Evolutionary conservation across 2,797 vertebrate species (phyloP), one percentile per base, ranked within the genome.

Genomic region (Rhincodon typus): DNA sequence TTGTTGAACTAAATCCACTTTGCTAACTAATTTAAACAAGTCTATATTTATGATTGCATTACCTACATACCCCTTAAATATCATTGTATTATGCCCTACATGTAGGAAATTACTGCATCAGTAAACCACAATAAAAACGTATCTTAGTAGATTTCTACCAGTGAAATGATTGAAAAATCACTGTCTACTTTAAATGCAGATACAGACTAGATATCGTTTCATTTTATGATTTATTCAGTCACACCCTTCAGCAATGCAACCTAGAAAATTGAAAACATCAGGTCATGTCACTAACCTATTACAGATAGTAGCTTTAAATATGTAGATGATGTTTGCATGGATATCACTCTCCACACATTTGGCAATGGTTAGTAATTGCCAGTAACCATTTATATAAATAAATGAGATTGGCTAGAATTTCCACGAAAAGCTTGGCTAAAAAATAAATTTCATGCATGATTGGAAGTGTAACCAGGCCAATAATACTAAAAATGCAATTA

Each of bases 1-100:
- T 38, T 12, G 10, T 69, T 25, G 21, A 66, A 94, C 90, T 21
- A 42, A 21, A 67, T 67, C 21, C 3, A 94, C 38, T 67, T 94
- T 94, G 66, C 38, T 94, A 38, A 94, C 38, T 53, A 69, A 94
- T 69, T 42, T 94, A 38, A 93, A 94, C 62, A 42, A 69, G n/a
- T 94, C 8, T 42, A 94, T 67, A 42, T 94, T 5, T 66, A 27
- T 10, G 21, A 10, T 25, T 67, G 17, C 25, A 2, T 8, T 19
- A 19, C 57, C 91, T 69, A 4, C 42, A 69, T 23, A 21, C 38
- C 7, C 69, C 8, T 23, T 42, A 12, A 38, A 8, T 27, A 69
- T 66, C 62, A 67, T 27, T 87, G 23, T 53, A 53, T 53, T 13
- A 57, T 88, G 27, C 27, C 53, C 27, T 53, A 27, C 30, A 84